phyloP scores from a whole-genome alignment of 2,113 vertebrate species.

The Eubucco bourcierii region DNA sequence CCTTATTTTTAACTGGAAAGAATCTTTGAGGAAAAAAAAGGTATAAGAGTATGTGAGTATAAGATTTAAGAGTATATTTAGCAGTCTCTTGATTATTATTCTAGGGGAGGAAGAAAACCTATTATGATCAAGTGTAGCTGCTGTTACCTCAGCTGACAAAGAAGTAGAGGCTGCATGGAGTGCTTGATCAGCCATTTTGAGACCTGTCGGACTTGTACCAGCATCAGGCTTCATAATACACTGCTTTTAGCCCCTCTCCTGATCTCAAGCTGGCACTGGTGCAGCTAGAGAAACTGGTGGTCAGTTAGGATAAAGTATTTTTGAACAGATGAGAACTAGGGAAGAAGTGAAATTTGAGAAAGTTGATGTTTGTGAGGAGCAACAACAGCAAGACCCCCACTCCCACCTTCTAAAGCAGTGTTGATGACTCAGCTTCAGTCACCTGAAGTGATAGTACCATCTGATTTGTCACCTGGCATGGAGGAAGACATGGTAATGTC shows the following conservation, averaged over 20 bases:
- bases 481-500: background rate
- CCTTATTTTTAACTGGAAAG: background rate
- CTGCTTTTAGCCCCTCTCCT: background rate
- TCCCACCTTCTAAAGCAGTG: background rate
- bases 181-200: constrained; percentile 4
- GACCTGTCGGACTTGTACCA: background rate
- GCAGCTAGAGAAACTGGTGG: background rate
- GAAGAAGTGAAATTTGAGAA: background rate
- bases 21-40: background rate
- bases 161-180: background rate
- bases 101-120: background rate
- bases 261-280: background rate
- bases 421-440: background rate
- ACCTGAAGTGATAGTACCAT: background rate
- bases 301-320: background rate
- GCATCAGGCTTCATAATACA: background rate
- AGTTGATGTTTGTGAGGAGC: background rate
- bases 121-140: background rate
- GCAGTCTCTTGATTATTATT: background rate
- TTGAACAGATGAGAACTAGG: background rate
- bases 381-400: background rate
- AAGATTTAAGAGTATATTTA: background rate
- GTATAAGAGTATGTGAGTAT: background rate
- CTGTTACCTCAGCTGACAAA: background rate
- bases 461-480: background rate